phyloP scores from a whole-genome alignment of 2,888 invertebrate species.

The Lymantria monacha region DNA sequence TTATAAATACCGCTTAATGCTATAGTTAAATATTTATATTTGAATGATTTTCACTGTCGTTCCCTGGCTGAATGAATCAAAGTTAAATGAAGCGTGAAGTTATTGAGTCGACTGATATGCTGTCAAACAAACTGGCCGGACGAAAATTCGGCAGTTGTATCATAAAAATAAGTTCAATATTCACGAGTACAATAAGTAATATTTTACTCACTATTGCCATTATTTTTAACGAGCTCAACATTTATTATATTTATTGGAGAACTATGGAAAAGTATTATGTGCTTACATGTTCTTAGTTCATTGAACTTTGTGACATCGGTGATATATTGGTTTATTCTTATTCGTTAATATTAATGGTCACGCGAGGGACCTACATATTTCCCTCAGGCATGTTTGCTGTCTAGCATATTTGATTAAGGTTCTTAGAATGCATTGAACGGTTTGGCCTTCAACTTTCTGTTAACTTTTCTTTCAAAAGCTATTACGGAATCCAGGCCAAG shows the following conservation, averaged over 20 bases:
- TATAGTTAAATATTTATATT: conserved; percentile 34
- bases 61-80: conserved; percentile 16
- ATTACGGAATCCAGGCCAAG: neutral
- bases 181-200: neutral
- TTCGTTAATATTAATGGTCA: neutral
- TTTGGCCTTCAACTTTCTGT: conserved; percentile 11
- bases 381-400: neutral
- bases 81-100: conserved; percentile 27
- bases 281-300: neutral
- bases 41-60: too few species aligned
- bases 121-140: conserved; percentile 8
- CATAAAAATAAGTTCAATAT: neutral
- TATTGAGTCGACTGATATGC: conserved; percentile 12
- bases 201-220: conserved; percentile 9
- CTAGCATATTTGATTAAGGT: conserved; percentile 1
- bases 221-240: too few species aligned
- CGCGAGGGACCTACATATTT: conserved; percentile 2
- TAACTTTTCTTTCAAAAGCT: neutral
- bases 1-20: conserved; percentile 51
- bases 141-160: conserved; percentile 3
- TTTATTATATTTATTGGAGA: too few species aligned
- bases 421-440: conserved; percentile 17
- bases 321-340: neutral
- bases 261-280: neutral
- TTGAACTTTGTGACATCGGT: neutral